phyloP scores from a whole-genome alignment of 2,113 vertebrate species.

The Felis chaus region DNA sequence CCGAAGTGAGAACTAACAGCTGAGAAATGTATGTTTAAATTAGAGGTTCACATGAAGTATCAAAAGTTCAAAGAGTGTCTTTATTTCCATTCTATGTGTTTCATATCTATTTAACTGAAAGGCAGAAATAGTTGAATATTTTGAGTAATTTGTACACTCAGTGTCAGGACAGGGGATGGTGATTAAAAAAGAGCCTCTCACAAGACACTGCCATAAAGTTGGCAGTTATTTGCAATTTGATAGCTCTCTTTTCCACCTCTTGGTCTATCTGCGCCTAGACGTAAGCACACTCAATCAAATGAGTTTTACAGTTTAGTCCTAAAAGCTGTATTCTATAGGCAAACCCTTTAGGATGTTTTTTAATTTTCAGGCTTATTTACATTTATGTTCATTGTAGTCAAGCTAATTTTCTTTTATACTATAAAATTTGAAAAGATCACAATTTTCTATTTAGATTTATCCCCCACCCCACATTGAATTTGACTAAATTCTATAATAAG shows the following conservation, averaged over 20 bases:
- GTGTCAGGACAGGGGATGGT: background rate
- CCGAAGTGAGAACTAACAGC: conserved; percentile 48
- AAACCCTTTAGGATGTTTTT: background rate
- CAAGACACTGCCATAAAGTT: background rate
- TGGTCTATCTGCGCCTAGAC: background rate
- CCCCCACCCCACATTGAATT: background rate
- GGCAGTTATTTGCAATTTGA: background rate
- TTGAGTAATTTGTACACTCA: background rate
- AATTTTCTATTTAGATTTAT: background rate
- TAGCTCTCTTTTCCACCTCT: background rate
- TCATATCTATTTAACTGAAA: background rate
- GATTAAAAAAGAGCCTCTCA: background rate
- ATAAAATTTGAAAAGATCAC: background rate
- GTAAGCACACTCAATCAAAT: background rate
- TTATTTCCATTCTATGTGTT: background rate
- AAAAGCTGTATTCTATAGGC: background rate
- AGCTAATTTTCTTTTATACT: background rate
- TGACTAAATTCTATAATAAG: background rate
- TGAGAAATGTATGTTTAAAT: conserved; percentile 26
- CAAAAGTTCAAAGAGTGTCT: conserved; percentile 28
- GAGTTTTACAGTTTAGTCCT: background rate
- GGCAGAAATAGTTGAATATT: background rate
- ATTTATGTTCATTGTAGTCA: background rate
- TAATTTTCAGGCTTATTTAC: background rate
- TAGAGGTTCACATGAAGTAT: background rate